Percentiles rank a stretch among this genome's conserved stretches.
Evolutionary conservation across 1,140 invertebrate genomes (phyloP).

Genomic region (Pararge aegeria): DNA sequence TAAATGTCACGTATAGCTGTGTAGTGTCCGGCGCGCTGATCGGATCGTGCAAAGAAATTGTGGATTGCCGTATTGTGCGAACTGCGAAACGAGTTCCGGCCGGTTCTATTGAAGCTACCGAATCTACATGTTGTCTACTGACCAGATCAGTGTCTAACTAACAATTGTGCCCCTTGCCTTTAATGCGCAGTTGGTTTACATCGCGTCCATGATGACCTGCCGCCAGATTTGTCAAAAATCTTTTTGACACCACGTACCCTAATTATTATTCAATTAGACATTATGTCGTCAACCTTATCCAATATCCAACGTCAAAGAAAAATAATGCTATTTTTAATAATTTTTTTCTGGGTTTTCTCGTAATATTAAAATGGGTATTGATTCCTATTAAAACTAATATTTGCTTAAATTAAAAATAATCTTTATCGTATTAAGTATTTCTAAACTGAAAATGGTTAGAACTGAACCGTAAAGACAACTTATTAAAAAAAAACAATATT

Average conservation of each 20-base stretch:
- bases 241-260: conserved; percentile 37
- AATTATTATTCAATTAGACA: background rate
- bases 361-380: too few relatives aligned
- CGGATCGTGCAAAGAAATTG: conserved; percentile 57
- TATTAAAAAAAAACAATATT: too few relatives aligned
- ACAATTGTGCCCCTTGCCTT: conserved; percentile 25
- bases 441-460: too few relatives aligned
- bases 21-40: conserved; percentile 52
- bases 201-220: conserved; percentile 29
- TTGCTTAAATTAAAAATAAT: too few relatives aligned
- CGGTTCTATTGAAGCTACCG: conserved; percentile 46
- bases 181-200: conserved; percentile 45
- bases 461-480: too few relatives aligned
- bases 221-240: conserved; percentile 33
- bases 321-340: too few relatives aligned
- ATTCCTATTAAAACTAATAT: too few relatives aligned
- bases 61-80: conserved; percentile 52
- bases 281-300: too few relatives aligned
- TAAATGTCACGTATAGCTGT: conserved; percentile 57
- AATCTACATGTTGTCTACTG: conserved; percentile 47
- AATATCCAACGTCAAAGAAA: too few relatives aligned
- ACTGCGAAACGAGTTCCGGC: conserved; percentile 54
- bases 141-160: conserved; percentile 16
- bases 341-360: too few relatives aligned
- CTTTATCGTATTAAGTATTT: too few relatives aligned